Evolutionary conservation across 2,888 invertebrate species (phyloP), one percentile per base, ranked within the genome.

Genomic region (Leptopilina myrica): DNA sequence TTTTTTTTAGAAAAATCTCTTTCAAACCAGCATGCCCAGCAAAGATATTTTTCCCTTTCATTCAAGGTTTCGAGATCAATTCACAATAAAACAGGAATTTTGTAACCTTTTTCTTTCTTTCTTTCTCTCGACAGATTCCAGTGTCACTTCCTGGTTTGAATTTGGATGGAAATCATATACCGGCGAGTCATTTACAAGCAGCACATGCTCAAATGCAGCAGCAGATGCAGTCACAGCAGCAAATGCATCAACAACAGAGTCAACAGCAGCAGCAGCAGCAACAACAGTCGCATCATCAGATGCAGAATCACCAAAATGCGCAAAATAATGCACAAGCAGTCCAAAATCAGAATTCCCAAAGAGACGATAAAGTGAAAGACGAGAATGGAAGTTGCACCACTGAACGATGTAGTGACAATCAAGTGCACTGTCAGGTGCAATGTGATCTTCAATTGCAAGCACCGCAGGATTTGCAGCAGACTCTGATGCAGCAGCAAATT

Each of bases 311-410:
- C 82, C 91, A 91, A 78, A 90, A 89, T 84, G 87, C 90, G 56
- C 93, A 93, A 87, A 92, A 92, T 85, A 90, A 92, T 84, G 92
- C 93, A 86, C 91, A 88, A 84, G 85, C 85, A 62, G 84, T 85
- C 43, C 90, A 88, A 64, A 89, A 87, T 84, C 91, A 88, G 82
- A 89, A 81, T 78, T 80, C 87, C 65, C 90, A 89, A 77, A 87
- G 90, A 49, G 89, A 91, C 75, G 43, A 94, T 92, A 88, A 94
- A 93, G 86, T 93, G 79, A 88, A 89, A 80, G 89, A 91, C 79
- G 90, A 91, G 80, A 86, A 87, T 81, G 89, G 89, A 76, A 89
- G 91, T 76, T 91, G 90, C 79, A 91, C 90, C 33, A 89, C 90
- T 20, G 91, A 91, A 76, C 88, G 89, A 67, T 90, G 91, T 84